These are phyloP conservation scores for Pseudopodoces humilis DNA, from an alignment of 2,113 vertebrate genomes.

Conservation along the genomic window DNA sequence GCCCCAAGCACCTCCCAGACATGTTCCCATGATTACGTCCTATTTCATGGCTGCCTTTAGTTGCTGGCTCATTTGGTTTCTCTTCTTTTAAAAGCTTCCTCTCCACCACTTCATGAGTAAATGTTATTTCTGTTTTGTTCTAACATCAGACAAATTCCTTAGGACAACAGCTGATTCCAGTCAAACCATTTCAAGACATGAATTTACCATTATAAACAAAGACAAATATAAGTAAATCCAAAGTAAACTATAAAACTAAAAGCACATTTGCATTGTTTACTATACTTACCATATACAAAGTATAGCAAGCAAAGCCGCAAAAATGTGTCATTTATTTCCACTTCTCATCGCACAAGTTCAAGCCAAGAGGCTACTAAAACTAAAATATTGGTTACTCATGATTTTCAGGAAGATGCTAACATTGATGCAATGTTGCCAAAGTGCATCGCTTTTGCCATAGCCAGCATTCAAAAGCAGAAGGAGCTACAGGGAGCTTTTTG, in stretches of 20 bases:
- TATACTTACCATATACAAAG: not conserved
- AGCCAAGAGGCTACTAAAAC: not conserved
- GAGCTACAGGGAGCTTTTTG: not conserved
- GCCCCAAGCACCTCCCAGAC: not conserved
- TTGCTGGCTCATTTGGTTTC: not conserved
- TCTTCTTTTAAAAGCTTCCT: not conserved
- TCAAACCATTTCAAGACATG: not conserved
- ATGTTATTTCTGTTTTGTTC: not conserved
- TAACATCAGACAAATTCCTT: not conserved
- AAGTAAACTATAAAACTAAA: constrained; percentile 14
- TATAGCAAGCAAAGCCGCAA: not conserved
- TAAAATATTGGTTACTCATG: not conserved
- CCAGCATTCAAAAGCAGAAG: not conserved
- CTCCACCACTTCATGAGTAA: not conserved
- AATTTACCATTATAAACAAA: constrained; percentile 21
- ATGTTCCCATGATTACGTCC: not conserved
- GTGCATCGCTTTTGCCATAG: not conserved
- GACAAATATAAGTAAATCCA: not conserved
- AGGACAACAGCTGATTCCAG: not conserved
- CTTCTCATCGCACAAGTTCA: not conserved
- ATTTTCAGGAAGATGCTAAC: not conserved
- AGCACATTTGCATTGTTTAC: not conserved
- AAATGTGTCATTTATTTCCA: not conserved
- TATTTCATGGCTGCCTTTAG: not conserved
- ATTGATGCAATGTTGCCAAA: not conserved